Evolutionary conservation across 1,140 invertebrate genomes (phyloP), one percentile per base, ranked within the genome.

Genomic region (Augochlora pura): DNA sequence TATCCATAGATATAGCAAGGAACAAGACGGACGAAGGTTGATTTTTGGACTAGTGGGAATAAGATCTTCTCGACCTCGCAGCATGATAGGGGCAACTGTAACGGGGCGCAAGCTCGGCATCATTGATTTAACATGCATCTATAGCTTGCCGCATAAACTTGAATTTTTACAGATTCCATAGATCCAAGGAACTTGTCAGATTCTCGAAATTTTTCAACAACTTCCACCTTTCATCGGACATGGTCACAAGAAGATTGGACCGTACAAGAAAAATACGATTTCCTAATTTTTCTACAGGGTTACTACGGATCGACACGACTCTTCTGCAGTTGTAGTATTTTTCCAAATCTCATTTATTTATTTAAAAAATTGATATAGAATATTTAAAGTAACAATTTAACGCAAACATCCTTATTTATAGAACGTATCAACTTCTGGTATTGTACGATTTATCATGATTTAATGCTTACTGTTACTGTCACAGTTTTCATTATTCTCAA

Each of bases 81-180:
- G 57, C 63, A 60, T 80, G 77, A 73, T 64, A 82, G 72, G 84
- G 80, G 83, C 23, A 39, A 63, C 77, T 71, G 81, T 81, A 81
- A 86, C 72, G 85, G 57, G 79, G 90, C 91, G 92, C 92, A 92
- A 89, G 88, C 91, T 78, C 91, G 81, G 86, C 87, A 92, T 92
- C 91, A 93, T 93, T 93, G 92, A 93, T 92, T 92, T 92, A 92
- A 91, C 88, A 76, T 81, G 82, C 75, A 80, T 88, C 81, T 87
- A 82, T 82, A 84, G 84, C 52, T 63, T 54, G 84, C 84, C 79
- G 78, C 80, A 72, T 72, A 86, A 86, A 84, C 77, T 68, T 66
- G 76, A 71, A 14, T 63, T 54, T 21, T 57, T 21, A n/a, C 71
- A 63, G 49, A 16, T 64, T 16, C 23, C 14, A 62, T 25, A 10